Conservation (phyloP, 2,113 vertebrate species). For the Chionomys nivalis region DNA sequence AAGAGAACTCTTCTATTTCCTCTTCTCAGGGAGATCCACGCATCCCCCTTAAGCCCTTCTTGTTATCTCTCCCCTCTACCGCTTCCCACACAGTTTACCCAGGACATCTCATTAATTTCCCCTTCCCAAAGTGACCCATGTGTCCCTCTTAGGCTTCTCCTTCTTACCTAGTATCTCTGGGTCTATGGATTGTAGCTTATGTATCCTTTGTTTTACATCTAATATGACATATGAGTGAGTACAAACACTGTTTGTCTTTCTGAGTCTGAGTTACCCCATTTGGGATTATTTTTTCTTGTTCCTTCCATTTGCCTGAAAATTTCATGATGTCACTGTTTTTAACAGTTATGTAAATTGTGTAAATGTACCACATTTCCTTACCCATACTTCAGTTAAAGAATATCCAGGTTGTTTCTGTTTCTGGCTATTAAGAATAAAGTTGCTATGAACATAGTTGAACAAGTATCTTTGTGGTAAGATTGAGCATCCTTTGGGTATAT, state of each 20-base stretch:
- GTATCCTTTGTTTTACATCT: background rate
- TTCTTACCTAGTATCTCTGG: background rate
- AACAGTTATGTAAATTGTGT: background rate
- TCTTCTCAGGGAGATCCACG: background rate
- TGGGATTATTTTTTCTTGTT: background rate
- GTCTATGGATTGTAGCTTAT: background rate
- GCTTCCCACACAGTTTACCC: no score
- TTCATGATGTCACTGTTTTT: background rate
- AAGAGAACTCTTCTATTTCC: background rate
- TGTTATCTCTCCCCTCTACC: background rate
- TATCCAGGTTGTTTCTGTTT: background rate
- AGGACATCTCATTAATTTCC: no score
- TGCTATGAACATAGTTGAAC: background rate
- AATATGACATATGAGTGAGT: background rate
- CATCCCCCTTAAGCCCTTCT: background rate
- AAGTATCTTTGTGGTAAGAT: background rate
- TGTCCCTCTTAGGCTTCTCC: background rate
- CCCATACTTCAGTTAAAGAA: background rate
- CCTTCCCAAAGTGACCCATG: no score
- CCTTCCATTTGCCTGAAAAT: background rate
- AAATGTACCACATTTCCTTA: background rate
- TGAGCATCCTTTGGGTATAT: background rate
- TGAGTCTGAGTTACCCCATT: background rate
- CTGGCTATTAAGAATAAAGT: background rate
- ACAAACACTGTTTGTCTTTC: background rate